These are phyloP conservation scores for Cossypha polioptera DNA, from an alignment of 2,797 vertebrate species.

Conservation along the genomic window DNA sequence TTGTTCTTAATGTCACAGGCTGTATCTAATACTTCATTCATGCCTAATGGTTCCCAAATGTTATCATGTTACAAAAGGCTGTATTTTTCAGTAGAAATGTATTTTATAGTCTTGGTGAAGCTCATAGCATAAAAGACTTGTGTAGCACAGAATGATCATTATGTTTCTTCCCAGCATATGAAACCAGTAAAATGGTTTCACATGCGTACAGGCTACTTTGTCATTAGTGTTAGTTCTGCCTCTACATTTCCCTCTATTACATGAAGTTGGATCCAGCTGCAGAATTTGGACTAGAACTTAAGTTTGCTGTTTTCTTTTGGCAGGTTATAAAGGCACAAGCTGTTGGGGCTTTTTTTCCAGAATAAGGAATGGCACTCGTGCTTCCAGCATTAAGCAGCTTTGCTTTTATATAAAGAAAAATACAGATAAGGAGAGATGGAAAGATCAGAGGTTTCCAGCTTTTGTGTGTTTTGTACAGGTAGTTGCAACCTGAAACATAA, in stretches of 20 bases:
- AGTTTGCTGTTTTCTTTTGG: not conserved
- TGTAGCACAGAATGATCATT: not conserved
- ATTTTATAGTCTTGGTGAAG: conserved; percentile 2
- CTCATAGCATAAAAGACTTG: not conserved
- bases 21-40: conserved; percentile 43
- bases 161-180: not conserved
- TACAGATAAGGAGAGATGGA: not conserved
- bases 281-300: conserved; percentile 4
- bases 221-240: not conserved
- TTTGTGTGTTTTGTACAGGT: not conserved
- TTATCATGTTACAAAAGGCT: not conserved
- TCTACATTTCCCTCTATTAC: not conserved
- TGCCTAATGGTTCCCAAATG: conserved; percentile 50
- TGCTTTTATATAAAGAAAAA: not conserved
- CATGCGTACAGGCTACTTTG: not conserved
- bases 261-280: not conserved
- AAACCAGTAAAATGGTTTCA: conserved; percentile 10
- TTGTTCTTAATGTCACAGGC: not conserved
- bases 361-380: not conserved
- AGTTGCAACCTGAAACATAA: not conserved
- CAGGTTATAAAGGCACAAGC: not conserved
- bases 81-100: not conserved
- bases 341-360: not conserved
- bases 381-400: not conserved
- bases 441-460: not conserved